These are phyloP conservation scores for Okamejei kenojei DNA, from an alignment of 2,797 vertebrate species.

Conservation along the genomic window DNA sequence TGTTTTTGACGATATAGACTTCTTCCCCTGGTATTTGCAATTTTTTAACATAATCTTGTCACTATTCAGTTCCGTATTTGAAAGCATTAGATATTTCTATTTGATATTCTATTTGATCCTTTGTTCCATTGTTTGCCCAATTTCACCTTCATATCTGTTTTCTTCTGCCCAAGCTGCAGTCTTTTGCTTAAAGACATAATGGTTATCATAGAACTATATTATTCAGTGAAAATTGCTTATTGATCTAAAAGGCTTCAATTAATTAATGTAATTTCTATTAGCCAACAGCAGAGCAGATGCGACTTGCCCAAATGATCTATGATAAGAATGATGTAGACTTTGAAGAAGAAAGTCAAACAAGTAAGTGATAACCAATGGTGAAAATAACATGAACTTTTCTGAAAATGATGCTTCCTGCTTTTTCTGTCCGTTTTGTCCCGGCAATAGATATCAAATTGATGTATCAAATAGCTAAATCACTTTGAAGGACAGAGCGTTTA, in stretches of 20 bases:
- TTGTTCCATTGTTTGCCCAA: too few species aligned
- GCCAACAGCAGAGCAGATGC: conserved; percentile 96
- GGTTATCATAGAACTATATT: neutral
- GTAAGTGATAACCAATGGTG: conserved; percentile 51
- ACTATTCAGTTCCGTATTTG: neutral
- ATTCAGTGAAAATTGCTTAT: neutral
- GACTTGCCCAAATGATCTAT: conserved; percentile 93
- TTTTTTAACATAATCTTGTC: neutral
- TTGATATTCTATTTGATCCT: neutral
- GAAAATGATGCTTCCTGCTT: neutral
- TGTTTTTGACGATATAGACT: neutral
- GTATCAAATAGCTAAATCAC: neutral
- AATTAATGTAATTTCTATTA: conserved; percentile 46
- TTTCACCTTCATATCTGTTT: neutral
- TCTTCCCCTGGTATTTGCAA: neutral
- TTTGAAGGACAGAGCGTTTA: too few species aligned
- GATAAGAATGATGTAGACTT: conserved; percentile 93
- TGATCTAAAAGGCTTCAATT: neutral
- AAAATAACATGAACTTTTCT: conserved; percentile 38
- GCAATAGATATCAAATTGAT: neutral
- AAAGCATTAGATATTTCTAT: neutral
- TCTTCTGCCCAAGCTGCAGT: neutral
- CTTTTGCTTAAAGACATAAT: neutral
- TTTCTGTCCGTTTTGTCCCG: neutral
- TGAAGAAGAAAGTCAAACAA: conserved; percentile 95